Base-by-base conservation (phyloP, 2,797 vertebrate genomes). In the Cetoscarus ocellatus region DNA sequence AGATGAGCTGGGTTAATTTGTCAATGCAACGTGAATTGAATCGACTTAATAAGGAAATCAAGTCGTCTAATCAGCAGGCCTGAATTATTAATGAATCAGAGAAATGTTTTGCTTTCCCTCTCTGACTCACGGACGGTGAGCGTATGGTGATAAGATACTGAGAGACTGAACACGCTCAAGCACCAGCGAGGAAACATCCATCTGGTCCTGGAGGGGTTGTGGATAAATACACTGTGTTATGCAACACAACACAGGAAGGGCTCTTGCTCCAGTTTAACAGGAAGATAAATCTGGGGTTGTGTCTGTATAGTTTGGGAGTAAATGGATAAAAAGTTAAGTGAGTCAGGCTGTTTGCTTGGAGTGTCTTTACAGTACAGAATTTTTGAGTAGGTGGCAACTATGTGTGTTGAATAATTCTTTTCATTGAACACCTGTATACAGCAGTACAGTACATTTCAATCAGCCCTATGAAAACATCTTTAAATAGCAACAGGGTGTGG, bases 71-170 rank as follows among this genome's bases (percentile, higher is more conserved):
- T 86, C 81, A 77, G 70, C 34, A 55, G 67, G 53, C 36, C 18
- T 88, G 70, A 87, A 90, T 89, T 84, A 87, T 90, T 79, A 79
- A 88, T 87, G 65, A 76, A 64, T 18, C 43, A 47, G 51, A 77
- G 54, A 75, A 74, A 77, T 62, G 69, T 62, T 78, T 87, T 73
- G 51, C 10, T 64, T 79, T 79, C 52, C 44, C 45, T 69, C 67
- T 70, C 63, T 55, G 44, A 80, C 40, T 75, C 66, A 56, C 1
- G 42, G 44, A 64, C 71, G 79, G 52, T 19, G 45, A 67, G 56
- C 9, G 15, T 62, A 55, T 72, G 58, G 27, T 55, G 70, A 81
- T 68, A 36, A 75, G 70, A 72, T 61, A 62, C 49, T 58, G 35
- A 53, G 47, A 71, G 68, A 60, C 51, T 61, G 9, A 47, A 42